Evolutionary conservation across 2,797 vertebrate genomes (phyloP).

Genomic region (Pelochelys cantorii): DNA sequence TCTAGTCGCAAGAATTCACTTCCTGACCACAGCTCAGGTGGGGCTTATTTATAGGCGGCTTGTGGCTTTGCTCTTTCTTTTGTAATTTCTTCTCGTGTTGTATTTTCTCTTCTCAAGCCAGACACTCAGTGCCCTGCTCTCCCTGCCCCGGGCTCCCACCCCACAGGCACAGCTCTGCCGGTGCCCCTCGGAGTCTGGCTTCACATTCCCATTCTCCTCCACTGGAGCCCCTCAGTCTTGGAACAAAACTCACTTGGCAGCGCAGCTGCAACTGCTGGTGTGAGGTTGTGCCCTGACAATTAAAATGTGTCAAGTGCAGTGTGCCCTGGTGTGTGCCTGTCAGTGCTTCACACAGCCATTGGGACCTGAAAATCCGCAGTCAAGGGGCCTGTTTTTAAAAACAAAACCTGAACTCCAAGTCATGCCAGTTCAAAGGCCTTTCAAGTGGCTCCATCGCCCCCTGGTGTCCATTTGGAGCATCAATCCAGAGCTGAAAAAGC

Average conservation of each 20-base stretch:
- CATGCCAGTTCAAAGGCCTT: not conserved
- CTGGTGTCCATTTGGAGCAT: not conserved
- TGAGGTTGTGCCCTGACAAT: not conserved
- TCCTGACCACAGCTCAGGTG: not conserved
- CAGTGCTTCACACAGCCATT: not conserved
- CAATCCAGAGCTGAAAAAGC: not conserved
- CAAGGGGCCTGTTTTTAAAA: not conserved
- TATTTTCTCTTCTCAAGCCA: not conserved
- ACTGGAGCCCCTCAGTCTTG: not conserved
- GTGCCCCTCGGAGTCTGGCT: not conserved
- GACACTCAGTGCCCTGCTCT: accelerated
- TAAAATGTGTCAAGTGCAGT: not conserved
- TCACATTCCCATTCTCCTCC: not conserved
- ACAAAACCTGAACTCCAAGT: not conserved
- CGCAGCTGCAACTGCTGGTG: not conserved
- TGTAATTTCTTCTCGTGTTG: not conserved
- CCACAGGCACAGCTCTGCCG: not conserved
- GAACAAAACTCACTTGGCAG: not conserved
- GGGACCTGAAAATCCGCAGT: not conserved
- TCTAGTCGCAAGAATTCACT: not conserved
- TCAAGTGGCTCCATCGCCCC: not conserved
- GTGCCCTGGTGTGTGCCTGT: not conserved
- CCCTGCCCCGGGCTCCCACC: not conserved
- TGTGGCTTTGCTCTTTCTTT: not conserved
- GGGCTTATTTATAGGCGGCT: not conserved